phyloP scores from a whole-genome alignment of 2,888 invertebrate genomes.

The Strigamia maritima region DNA sequence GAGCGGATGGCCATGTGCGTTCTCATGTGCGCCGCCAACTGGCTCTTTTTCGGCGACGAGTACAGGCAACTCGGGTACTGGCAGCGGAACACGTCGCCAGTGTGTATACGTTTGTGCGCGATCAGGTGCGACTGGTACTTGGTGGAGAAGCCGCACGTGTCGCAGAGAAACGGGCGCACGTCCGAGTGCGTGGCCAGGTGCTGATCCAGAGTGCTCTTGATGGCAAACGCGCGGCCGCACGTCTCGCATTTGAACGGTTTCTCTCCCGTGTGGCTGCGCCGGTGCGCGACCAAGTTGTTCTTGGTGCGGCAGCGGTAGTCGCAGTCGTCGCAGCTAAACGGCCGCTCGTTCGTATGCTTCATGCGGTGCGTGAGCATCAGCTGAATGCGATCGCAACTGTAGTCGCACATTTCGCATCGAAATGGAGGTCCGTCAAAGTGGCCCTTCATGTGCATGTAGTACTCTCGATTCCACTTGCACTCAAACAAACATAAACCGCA shows the following conservation, averaged over 20 bases:
- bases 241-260: conserved; percentile 60
- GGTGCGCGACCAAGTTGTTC: conserved; percentile 61
- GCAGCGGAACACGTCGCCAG: conserved; percentile 63
- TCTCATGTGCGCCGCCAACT: conserved; percentile 63
- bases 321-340: conserved; percentile 58
- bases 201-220: conserved; percentile 61
- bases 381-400: conserved; percentile 56
- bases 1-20: conserved; percentile 60
- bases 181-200: conserved; percentile 60
- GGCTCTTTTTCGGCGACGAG: conserved; percentile 63
- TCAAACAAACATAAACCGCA: conserved; percentile 64
- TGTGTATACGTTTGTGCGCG: conserved; percentile 63
- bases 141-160: conserved; percentile 66
- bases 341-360: conserved; percentile 57
- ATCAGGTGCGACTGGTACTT: conserved; percentile 65
- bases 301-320: conserved; percentile 60
- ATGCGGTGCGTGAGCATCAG: conserved; percentile 61
- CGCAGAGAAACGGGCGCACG: conserved; percentile 62
- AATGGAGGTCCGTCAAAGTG: conserved; percentile 64
- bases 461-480: conserved; percentile 62
- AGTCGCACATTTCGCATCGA: conserved; percentile 62
- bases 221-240: conserved; percentile 61
- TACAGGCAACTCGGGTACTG: conserved; percentile 63
- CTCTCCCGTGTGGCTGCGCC: conserved; percentile 60
- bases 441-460: conserved; percentile 61